phyloP scores from a whole-genome alignment of 1,140 invertebrate species.

The Magallana angulata region DNA sequence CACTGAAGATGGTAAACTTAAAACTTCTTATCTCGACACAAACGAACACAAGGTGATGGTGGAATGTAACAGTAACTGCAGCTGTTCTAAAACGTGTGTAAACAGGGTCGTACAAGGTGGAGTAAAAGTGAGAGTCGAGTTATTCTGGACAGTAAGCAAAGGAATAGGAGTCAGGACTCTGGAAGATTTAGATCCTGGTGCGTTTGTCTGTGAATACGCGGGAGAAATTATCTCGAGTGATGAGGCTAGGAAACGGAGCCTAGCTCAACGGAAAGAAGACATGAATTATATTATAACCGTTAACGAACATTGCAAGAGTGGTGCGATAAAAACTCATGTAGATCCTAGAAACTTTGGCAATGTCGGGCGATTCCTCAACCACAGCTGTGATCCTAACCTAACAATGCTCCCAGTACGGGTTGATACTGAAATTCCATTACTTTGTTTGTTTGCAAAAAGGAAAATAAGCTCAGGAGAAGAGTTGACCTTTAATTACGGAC shows the following conservation, averaged over 20 bases:
- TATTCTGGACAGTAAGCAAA: conserved; percentile 82
- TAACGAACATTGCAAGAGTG: too few species aligned
- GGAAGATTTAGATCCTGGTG: conserved; percentile 82
- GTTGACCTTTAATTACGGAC: too few species aligned
- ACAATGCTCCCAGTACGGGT: too few species aligned
- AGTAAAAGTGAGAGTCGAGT: conserved; percentile 82
- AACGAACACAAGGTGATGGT: conserved; percentile 80
- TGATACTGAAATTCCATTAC: too few species aligned
- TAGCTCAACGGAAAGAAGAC: conserved; percentile 56
- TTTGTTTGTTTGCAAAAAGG: too few species aligned
- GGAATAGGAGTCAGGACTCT: conserved; percentile 87
- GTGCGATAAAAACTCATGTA: too few species aligned
- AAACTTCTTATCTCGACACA: background rate
- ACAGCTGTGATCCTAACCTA: too few species aligned
- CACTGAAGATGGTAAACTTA: conserved; percentile 58
- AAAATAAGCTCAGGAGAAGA: too few species aligned
- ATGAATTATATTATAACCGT: conserved; percentile 94
- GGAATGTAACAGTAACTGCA: conserved; percentile 86
- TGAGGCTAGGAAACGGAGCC: conserved; percentile 83
- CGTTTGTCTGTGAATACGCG: conserved; percentile 95
- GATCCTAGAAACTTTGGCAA: too few species aligned
- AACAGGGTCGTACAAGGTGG: conserved; percentile 88
- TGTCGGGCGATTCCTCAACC: too few species aligned
- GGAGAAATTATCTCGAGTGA: conserved; percentile 89
- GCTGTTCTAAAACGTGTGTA: conserved; percentile 82